phyloP scores from a whole-genome alignment of 1,140 invertebrate species.

The Coelopa frigida region DNA sequence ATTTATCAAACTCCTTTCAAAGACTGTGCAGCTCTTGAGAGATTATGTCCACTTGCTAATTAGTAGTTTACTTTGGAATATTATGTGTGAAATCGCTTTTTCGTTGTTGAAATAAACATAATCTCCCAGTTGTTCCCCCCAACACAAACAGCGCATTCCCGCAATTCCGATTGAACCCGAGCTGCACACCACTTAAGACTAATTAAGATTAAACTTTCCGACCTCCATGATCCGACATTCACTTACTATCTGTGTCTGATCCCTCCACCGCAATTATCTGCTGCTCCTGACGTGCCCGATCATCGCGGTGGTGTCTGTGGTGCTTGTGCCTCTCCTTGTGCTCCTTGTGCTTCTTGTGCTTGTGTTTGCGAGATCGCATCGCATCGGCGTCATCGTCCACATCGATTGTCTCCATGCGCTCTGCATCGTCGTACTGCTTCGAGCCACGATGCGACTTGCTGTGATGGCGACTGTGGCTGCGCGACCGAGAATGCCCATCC shows the following conservation, averaged over 20 bases:
- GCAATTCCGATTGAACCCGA: neutral
- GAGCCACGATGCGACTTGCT: no score
- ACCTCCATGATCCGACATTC: neutral
- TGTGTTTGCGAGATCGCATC: no score
- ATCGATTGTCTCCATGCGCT: no score
- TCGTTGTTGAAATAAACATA: neutral
- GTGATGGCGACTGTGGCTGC: slow-evolving; percentile 2
- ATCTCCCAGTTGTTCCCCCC: slow-evolving; percentile 3
- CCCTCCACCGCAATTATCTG: slow-evolving; percentile 31
- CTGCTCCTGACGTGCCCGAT: neutral
- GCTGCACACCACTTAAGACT: neutral
- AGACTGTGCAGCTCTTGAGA: slow-evolving; percentile 9
- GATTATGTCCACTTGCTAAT: neutral
- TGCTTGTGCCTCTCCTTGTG: slow-evolving; percentile 11
- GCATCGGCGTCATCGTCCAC: no score
- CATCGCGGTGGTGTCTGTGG: slow-evolving; percentile 4
- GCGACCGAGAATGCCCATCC: neutral
- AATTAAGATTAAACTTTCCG: no score
- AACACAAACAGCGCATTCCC: slow-evolving; percentile 1
- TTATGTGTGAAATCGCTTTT: slow-evolving; percentile 11
- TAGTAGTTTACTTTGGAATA: no score
- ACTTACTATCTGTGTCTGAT: slow-evolving; percentile 26
- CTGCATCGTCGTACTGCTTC: no score
- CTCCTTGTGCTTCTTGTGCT: slow-evolving; percentile 18
- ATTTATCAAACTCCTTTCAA: slow-evolving; percentile 8